Base-by-base conservation (phyloP, 2,888 invertebrate species). In the Aspidiotus destructor region DNA sequence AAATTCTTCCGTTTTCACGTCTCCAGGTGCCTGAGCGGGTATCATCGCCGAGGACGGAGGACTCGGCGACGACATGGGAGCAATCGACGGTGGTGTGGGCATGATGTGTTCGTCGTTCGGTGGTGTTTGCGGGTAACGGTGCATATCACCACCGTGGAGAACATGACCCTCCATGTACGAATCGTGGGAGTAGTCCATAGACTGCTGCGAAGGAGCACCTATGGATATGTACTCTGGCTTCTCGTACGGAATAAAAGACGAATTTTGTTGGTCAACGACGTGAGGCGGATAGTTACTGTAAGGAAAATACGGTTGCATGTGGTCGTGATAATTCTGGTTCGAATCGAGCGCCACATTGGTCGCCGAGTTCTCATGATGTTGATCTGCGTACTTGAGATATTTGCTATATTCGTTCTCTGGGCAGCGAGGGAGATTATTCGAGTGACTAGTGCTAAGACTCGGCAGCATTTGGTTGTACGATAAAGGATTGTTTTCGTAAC, bases 1-100 rank as follows among this genome's bases (percentile, higher is more conserved):
- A 79, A 92, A 91, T 76, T 91, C 91, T 72, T 91, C 91, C 65
- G 85, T 85, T 73, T 88, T 84, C 74, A 1, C 52, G 42, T 44
- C 42, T 57, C 17, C 57, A n/a, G 57, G 57, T 8, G 42, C 28
- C 15, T 53, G 41, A n/a, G 60, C 10, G 16, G 53, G 7, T 53
- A 41, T 52, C 11, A 60, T 17, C 11, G 67, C 15, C 28, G 53
- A 15, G 52, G 60, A 53, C 16, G 68, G 60, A 17, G 60, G 68
- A 41, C 52, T 52, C n/a, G 41, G 41, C 15, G 68, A 60, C 8
- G 68, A 41, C 41, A 61, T 40, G 10, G 54, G 42, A 41, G 60
- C 60, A 11, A 40, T 11, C 48, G 41, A 60, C 41, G 60, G 17
- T 41, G 54, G 41, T 13, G 60, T 15, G 28, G 60, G 61, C 5